Conservation (phyloP, 35 echinoderm and acorn worm species). For the Anneissia japonica region DNA sequence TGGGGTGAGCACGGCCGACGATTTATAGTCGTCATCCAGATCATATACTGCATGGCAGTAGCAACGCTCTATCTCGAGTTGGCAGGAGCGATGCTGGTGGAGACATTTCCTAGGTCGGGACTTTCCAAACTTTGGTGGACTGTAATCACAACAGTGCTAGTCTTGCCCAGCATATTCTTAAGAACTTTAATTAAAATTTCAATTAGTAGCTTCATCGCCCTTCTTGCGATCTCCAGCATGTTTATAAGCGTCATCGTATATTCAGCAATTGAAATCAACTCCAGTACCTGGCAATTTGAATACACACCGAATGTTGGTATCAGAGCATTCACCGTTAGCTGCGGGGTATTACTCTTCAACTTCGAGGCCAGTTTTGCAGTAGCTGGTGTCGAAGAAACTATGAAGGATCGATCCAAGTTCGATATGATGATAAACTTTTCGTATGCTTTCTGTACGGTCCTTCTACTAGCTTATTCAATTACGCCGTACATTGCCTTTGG, state of each 20-base stretch:
- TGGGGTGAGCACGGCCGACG: background rate
- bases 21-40: background rate
- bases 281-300: background rate
- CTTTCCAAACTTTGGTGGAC: slow-evolving; percentile 4
- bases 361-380: slow-evolving; percentile 20
- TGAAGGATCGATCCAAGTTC: slow-evolving; percentile 12
- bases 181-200: slow-evolving; percentile 7
- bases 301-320: background rate
- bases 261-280: background rate
- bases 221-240: background rate
- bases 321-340: background rate
- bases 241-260: background rate
- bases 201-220: background rate
- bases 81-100: background rate
- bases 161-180: background rate
- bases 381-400: slow-evolving; percentile 17
- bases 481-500: slow-evolving; percentile 13
- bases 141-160: background rate
- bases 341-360: slow-evolving; percentile 4
- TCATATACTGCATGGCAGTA: slow-evolving; percentile 1
- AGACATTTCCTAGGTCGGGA: background rate
- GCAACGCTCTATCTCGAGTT: slow-evolving; percentile 1
- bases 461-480: slow-evolving; percentile 14
- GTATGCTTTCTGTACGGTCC: slow-evolving; percentile 9
- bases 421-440: background rate